Conservation (phyloP, 2,888 invertebrate species). For the Epirrita christyi region DNA sequence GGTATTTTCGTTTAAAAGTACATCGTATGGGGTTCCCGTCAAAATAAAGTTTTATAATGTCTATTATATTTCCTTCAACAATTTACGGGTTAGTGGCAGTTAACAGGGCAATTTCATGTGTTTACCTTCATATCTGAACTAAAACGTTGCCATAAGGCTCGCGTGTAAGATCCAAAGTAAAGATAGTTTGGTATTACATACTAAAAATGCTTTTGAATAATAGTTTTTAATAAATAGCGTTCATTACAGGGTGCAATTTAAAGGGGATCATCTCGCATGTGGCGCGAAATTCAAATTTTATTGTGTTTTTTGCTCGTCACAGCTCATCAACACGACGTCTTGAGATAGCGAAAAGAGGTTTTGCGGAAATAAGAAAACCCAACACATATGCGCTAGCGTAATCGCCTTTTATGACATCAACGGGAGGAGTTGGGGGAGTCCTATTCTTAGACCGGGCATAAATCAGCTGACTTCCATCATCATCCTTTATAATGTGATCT, state of each 20-base stretch:
- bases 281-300: no score
- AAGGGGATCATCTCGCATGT: no score
- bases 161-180: slow-evolving; percentile 36
- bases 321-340: no score
- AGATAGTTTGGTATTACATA: slow-evolving; percentile 34
- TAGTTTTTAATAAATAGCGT: slow-evolving; percentile 4
- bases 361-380: no score
- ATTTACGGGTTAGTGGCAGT: slow-evolving; percentile 30
- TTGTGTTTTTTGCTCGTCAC: no score
- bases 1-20: neutral
- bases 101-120: slow-evolving; percentile 35
- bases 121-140: slow-evolving; percentile 36
- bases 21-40: neutral
- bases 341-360: no score
- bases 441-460: no score
- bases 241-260: neutral
- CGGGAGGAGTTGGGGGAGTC: no score
- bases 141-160: slow-evolving; percentile 32
- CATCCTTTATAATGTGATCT: no score
- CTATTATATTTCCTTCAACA: slow-evolving; percentile 14
- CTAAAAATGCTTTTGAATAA: slow-evolving; percentile 16
- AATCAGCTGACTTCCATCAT: no score
- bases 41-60: slow-evolving; percentile 10
- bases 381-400: no score
- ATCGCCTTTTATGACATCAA: no score